A percentile compares a stretch with the other conserved stretches of the same genome.
phyloP scores from a whole-genome alignment of 2,888 invertebrate species.

The Callimorpha dominula region DNA sequence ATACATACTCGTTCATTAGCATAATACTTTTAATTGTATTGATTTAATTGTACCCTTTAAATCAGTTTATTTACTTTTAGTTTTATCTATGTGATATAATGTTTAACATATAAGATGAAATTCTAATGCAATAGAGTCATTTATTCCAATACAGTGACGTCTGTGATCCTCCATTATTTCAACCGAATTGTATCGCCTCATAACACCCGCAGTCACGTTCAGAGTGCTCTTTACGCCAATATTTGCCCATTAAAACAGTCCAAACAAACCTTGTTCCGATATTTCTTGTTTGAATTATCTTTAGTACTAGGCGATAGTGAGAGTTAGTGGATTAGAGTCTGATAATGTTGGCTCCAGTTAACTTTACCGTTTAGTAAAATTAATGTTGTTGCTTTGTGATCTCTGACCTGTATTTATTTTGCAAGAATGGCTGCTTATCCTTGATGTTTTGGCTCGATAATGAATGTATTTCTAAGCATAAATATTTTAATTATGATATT shows the following conservation, averaged over 20 bases:
- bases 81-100: not conserved
- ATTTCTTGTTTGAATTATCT: slow-evolving; percentile 61
- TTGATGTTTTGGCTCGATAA: not conserved
- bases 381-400: slow-evolving; percentile 10
- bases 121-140: slow-evolving; percentile 28
- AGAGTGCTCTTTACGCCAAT: slow-evolving; percentile 57
- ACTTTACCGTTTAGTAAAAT: slow-evolving; percentile 29
- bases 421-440: not conserved
- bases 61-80: too few relatives aligned
- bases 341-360: slow-evolving; percentile 27
- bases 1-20: too few relatives aligned
- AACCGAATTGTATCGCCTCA: slow-evolving; percentile 43
- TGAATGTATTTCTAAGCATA: too few relatives aligned
- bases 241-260: slow-evolving; percentile 68
- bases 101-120: not conserved
- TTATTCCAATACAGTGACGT: slow-evolving; percentile 13
- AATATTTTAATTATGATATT: too few relatives aligned
- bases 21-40: too few relatives aligned
- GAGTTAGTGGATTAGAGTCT: slow-evolving; percentile 39
- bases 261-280: slow-evolving; percentile 60
- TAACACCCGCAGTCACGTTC: slow-evolving; percentile 56
- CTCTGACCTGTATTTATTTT: slow-evolving; percentile 16
- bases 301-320: slow-evolving; percentile 43
- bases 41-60: too few relatives aligned
- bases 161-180: slow-evolving; percentile 28